These are phyloP conservation scores for Bos indicus DNA, from an alignment of 2,113 vertebrate species.

Conservation along the genomic window DNA sequence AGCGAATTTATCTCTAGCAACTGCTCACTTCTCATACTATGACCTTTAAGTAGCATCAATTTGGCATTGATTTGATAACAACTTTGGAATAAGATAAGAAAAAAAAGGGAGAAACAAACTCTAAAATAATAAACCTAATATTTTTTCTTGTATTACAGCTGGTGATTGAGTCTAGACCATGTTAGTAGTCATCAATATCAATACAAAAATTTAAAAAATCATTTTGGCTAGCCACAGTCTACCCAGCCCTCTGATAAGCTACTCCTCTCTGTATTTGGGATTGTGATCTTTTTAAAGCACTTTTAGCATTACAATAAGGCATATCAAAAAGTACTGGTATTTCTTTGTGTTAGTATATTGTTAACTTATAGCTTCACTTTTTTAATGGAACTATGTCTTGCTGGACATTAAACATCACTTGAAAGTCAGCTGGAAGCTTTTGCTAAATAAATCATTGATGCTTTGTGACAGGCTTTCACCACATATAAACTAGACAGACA, in stretches of 20 bases:
- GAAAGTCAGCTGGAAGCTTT: constrained; percentile 2
- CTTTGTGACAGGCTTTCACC: constrained; percentile 16
- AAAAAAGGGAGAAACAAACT: background rate
- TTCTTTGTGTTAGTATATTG: background rate
- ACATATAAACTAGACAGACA: background rate
- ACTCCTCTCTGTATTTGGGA: background rate
- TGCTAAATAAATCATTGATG: constrained; percentile 19
- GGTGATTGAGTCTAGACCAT: background rate
- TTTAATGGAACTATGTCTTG: background rate
- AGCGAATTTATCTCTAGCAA: background rate
- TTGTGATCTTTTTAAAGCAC: background rate
- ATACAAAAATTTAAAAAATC: accelerated
- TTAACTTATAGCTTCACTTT: background rate
- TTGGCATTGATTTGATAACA: background rate
- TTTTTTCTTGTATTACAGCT: background rate
- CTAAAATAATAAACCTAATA: background rate
- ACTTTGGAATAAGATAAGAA: background rate
- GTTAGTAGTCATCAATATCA: background rate
- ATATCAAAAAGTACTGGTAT: background rate
- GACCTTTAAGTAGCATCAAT: background rate
- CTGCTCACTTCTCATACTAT: background rate
- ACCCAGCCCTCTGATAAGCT: background rate
- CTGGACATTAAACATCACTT: background rate
- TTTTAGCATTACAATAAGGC: background rate
- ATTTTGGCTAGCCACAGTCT: background rate